phyloP scores from a whole-genome alignment of 1,140 invertebrate genomes.

The Hormaphis cornu region DNA sequence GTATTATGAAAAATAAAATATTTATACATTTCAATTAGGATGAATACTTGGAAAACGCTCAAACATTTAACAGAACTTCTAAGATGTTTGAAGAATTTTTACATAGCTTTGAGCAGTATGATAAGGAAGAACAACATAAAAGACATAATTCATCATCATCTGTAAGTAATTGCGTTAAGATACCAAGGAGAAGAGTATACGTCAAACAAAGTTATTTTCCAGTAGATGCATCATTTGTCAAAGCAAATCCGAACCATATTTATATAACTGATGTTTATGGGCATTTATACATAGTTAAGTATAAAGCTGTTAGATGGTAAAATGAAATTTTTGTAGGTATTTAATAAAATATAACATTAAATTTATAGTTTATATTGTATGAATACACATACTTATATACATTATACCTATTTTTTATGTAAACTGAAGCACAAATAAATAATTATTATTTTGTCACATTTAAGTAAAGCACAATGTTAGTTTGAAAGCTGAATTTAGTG shows the following conservation, averaged over 20 bases:
- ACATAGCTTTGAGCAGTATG: constrained; percentile 28
- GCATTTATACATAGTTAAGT: constrained; percentile 22
- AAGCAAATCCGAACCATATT: constrained; percentile 19
- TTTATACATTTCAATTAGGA: constrained; percentile 21
- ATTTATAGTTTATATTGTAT: too few species aligned
- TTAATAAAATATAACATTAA: too few species aligned
- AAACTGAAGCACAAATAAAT: too few species aligned
- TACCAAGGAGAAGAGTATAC: constrained; percentile 27
- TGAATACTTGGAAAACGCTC: constrained; percentile 9
- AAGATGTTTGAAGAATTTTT: constrained; percentile 24
- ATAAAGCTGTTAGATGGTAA: constrained; percentile 20
- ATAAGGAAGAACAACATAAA: constrained; percentile 14
- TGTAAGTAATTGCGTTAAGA: constrained; percentile 22
- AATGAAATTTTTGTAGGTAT: too few species aligned
- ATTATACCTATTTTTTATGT: too few species aligned
- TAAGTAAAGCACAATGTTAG: background rate
- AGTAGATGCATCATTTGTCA: constrained; percentile 26
- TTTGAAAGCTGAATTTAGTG: background rate
- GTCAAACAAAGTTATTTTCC: constrained; percentile 26
- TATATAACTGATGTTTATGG: constrained; percentile 12
- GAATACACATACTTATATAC: too few species aligned
- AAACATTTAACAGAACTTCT: constrained; percentile 12
- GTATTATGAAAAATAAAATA: background rate
- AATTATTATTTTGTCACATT: background rate
- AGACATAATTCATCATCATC: background rate